Percentiles rank a stretch among this genome's conserved stretches.
These are phyloP conservation scores for Andrena haemorrhoa DNA, from an alignment of 2,888 invertebrate genomes.

Conservation along the genomic window DNA sequence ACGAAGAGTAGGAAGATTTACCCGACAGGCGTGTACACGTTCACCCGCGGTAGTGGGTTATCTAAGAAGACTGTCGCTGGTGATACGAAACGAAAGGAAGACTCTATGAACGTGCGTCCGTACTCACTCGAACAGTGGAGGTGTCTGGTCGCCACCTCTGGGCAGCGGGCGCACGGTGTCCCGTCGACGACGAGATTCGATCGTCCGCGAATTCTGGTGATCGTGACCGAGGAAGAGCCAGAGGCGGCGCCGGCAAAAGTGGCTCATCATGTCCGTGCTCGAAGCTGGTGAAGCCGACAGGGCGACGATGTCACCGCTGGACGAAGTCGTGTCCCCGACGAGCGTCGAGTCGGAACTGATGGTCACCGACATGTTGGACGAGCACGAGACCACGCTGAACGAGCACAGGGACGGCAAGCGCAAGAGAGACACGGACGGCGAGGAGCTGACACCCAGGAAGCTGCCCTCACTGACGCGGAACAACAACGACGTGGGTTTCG, in stretches of 20 bases:
- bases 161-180: slow-evolving; percentile 20
- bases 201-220: slow-evolving; percentile 51
- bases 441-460: slow-evolving; percentile 80
- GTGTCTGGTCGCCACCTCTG: slow-evolving; percentile 44
- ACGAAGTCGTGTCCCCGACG: slow-evolving; percentile 81
- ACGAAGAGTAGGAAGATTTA: not conserved
- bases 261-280: slow-evolving; percentile 79
- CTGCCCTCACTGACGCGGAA: slow-evolving; percentile 79
- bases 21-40: not conserved
- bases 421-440: slow-evolving; percentile 79
- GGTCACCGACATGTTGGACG: slow-evolving; percentile 83
- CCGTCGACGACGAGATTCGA: slow-evolving; percentile 30
- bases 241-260: slow-evolving; percentile 38
- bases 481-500: slow-evolving; percentile 83
- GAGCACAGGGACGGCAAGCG: slow-evolving; percentile 75
- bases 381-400: slow-evolving; percentile 74
- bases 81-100: slow-evolving; percentile 1
- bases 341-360: slow-evolving; percentile 83
- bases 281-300: slow-evolving; percentile 78
- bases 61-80: not conserved
- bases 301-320: slow-evolving; percentile 82
- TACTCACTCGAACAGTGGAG: slow-evolving; percentile 50
- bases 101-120: slow-evolving; percentile 56
- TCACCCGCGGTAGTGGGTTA: not conserved
- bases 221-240: slow-evolving; percentile 41